Evolutionary conservation across 1,140 invertebrate species (phyloP).

Genomic region (Phthorimaea operculella): DNA sequence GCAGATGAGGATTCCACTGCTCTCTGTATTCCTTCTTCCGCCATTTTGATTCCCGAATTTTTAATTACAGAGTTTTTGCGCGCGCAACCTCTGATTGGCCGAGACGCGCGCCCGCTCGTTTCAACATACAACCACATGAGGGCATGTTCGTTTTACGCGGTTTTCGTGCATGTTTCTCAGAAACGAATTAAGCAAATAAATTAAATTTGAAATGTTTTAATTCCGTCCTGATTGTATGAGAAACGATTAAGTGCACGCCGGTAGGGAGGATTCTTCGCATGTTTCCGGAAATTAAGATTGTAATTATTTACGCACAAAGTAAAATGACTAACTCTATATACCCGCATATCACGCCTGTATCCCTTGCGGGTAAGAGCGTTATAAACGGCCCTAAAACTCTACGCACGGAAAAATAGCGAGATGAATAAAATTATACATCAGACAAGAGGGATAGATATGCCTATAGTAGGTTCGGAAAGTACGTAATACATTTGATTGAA

Average conservation of each 20-base stretch:
- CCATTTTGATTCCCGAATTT: constrained; percentile 45
- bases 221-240: constrained; percentile 15
- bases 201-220: constrained; percentile 42
- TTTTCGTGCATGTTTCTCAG: constrained; percentile 22
- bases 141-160: constrained; percentile 23
- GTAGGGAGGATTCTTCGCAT: not conserved
- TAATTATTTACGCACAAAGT: too few species aligned
- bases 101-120: constrained; percentile 20
- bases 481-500: too few species aligned
- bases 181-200: constrained; percentile 38
- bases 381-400: too few species aligned
- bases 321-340: too few species aligned
- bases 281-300: not conserved
- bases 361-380: too few species aligned
- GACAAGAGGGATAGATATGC: too few species aligned
- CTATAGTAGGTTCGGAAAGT: too few species aligned
- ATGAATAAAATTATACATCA: too few species aligned
- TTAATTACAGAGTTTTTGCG: constrained; percentile 42
- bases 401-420: too few species aligned
- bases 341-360: too few species aligned
- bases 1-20: too few species aligned
- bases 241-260: not conserved
- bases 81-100: constrained; percentile 9
- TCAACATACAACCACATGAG: not conserved
- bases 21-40: constrained; percentile 5